Evolutionary conservation across 2,888 invertebrate genomes (phyloP).

Genomic region (Hyposoter dolosus): DNA sequence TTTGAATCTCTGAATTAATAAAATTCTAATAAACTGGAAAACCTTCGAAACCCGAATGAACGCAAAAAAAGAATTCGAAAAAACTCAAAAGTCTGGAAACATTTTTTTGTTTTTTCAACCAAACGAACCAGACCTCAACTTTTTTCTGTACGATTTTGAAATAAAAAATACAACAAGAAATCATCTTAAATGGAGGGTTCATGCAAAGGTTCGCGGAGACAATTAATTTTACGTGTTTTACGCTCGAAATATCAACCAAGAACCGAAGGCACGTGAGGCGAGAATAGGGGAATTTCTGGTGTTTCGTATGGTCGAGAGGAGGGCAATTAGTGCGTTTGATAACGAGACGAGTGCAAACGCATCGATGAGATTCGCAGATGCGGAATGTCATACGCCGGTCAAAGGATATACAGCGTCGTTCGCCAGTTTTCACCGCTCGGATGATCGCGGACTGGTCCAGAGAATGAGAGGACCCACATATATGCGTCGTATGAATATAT

Average conservation of each 20-base stretch:
- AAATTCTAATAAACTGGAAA: neutral
- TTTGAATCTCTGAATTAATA: neutral
- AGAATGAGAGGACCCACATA: constrained; percentile 59
- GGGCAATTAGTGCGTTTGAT: constrained; percentile 64
- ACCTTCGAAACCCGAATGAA: neutral
- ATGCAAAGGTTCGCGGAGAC: neutral
- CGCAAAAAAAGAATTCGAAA: neutral
- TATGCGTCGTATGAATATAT: constrained; percentile 29
- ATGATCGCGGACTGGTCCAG: constrained; percentile 43
- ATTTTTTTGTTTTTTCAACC: neutral
- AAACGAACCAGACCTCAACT: neutral
- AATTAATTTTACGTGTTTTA: constrained; percentile 45
- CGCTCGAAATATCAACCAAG: constrained; percentile 25
- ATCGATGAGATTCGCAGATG: constrained; percentile 65
- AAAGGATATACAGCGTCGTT: constrained; percentile 62
- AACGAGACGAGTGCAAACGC: constrained; percentile 50
- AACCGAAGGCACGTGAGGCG: neutral
- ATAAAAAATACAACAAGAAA: neutral
- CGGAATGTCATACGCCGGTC: constrained; percentile 67
- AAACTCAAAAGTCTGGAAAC: neutral
- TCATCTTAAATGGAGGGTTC: neutral
- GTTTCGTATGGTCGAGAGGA: constrained; percentile 29
- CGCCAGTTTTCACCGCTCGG: constrained; percentile 61
- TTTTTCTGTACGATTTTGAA: neutral
- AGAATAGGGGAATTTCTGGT: constrained; percentile 19